Base-by-base conservation (phyloP, 2,888 invertebrate genomes). In the Noctua janthina region DNA sequence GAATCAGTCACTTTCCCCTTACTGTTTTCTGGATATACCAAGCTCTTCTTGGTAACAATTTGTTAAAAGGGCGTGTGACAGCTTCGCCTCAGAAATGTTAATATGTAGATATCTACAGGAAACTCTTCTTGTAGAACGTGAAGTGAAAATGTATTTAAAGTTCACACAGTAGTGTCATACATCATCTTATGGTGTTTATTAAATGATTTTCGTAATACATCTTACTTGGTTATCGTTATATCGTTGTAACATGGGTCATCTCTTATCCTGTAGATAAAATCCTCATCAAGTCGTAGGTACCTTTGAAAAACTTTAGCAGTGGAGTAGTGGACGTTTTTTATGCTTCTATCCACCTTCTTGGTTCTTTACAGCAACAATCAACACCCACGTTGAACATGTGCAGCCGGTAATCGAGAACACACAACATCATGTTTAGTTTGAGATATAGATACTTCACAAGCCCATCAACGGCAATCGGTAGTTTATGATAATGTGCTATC, bases 31-130 rank as follows among this genome's bases (percentile, higher is more conserved):
- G 73, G 17, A 59, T 66, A 68, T 66, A 66, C 39, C 39, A 62
- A 74, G 54, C 64, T 71, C 56, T 83, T 83, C 83, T 83, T 78
- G 83, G 83, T 74, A 83, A 51, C 46, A 78, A 74, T 74, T 74
- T 70, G 11, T 66, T 59, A 15, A 78, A 78, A 74, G 51, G 54
- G 74, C 78, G 51, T 29, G 51, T 2, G 39, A 66, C 66, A 7
- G 56, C n/a, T 70, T 54, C 51, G 39, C 39, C 72, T 72, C 49
- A 62, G 15, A 62, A 43, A 82, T 82, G 39, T 59, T 82, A 67
- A 62, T 68, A 76, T 54, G 39, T 51, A 68, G 13, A 64, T 59
- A 59, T 76, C 75, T n/a, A 75, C 77, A 68, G 72, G 62, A 82
- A 82, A 72, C 39, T 62, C 54, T 75, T 15, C 59, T 62, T 76